phyloP scores from a whole-genome alignment of 2,888 invertebrate genomes.

The Scaeva pyrastri region DNA sequence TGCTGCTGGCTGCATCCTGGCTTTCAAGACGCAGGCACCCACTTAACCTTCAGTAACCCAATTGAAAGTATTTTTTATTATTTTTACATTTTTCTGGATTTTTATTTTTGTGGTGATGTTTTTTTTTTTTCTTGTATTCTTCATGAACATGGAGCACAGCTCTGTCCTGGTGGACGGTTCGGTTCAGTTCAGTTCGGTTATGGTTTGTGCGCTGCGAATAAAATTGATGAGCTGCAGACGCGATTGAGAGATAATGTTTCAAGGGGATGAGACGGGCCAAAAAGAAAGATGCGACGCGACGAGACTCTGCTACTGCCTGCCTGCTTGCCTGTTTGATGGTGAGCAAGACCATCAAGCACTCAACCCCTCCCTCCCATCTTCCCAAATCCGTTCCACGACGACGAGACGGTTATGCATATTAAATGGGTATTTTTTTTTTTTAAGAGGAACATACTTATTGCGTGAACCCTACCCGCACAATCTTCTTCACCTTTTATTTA shows the following conservation, averaged over 20 bases:
- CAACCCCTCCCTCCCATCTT: not conserved
- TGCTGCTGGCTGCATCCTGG: constrained; percentile 42
- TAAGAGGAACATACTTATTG: constrained; percentile 53
- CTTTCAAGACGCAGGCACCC: constrained; percentile 45
- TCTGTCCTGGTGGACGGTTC: constrained; percentile 16
- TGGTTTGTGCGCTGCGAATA: constrained; percentile 45
- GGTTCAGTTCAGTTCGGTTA: too few relatives aligned
- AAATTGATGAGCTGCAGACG: constrained; percentile 74
- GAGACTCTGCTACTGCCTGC: not conserved
- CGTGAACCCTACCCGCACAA: not conserved
- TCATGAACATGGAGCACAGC: constrained; percentile 68
- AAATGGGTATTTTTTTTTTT: constrained; percentile 27
- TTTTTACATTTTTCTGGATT: constrained; percentile 5
- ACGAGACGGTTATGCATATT: not conserved
- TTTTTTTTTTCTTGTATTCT: too few relatives aligned
- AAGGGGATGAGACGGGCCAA: constrained; percentile 3
- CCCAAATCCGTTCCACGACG: too few relatives aligned
- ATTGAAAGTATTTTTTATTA: constrained; percentile 51
- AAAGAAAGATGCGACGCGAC: not conserved
- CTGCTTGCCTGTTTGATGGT: not conserved
- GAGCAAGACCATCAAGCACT: not conserved
- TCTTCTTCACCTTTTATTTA: constrained; percentile 59
- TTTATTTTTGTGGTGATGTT: constrained; percentile 45
- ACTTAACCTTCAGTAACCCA: constrained; percentile 73
- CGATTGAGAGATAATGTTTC: constrained; percentile 54